Evolutionary conservation across 2,888 invertebrate genomes (phyloP), one percentile per base, ranked within the genome.

Genomic region (Glaucopsyche alexis): DNA sequence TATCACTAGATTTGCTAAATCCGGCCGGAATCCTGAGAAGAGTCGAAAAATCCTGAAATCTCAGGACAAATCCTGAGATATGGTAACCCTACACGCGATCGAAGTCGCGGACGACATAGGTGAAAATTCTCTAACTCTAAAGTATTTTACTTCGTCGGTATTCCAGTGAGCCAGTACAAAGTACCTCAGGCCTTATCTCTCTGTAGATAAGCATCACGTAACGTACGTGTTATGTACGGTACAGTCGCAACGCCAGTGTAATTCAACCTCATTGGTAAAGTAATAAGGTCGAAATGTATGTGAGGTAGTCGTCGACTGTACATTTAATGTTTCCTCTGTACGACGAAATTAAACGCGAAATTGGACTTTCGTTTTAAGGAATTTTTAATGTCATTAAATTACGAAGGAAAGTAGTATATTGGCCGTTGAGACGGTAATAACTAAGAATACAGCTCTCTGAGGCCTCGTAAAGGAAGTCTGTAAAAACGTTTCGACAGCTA

Each of bases 351-450:
- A 55, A 55, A 19, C 55, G 16, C 55, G 19, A 55, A 55, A 55
- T 19, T 19, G 19, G 55, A 55, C 55, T 55, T 52, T 52, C 16
- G 16, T 52, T 52, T 52, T 19, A 19, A 55, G 55, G 55, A 55
- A 55, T 55, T 55, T 55, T 55, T 55, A 55, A 55, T 55, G 55
- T 6, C 19, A 55, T 55, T 55, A 19, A 55, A 55, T 55, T 19
- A 55, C 55, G 55, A 16, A 55, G 55, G 55, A 55, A 55, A 55
- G 55, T 52, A 52, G 52, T 55, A 55, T 19, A 55, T 11, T 19
- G 55, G 9, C 19, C 19, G 55, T 55, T 55, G 9, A 4, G 11
- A 55, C 19, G 19, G 55, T 7, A 55, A n/a, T 55, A 19, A 8
- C 52, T 16, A 55, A 55, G 16, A 55, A 11, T 55, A 55, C 55